Conservation (phyloP, 1,140 invertebrate genomes). For the Drosophila nigrodunni region DNA sequence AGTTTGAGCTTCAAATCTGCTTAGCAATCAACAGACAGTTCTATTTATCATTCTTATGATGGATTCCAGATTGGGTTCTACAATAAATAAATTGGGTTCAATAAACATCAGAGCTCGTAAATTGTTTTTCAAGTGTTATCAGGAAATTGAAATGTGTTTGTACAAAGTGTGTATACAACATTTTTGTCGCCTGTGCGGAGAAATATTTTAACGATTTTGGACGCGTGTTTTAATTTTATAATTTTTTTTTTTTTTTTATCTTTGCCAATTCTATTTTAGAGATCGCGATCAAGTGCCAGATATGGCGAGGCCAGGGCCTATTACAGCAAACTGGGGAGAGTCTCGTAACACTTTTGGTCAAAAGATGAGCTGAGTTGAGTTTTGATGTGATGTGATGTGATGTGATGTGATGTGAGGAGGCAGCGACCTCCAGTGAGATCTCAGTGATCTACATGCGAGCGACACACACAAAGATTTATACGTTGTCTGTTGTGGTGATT, state of each 20-base stretch:
- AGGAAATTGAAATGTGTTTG: conserved; percentile 13
- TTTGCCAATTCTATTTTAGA: conserved; percentile 54
- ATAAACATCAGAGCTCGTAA: conserved; percentile 25
- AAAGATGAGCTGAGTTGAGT: conserved; percentile 32
- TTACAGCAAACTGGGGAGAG: conserved; percentile 28
- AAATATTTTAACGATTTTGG: neutral
- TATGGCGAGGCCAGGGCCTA: conserved; percentile 48
- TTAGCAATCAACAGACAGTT: neutral
- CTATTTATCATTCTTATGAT: conserved; percentile 31
- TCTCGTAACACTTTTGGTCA: conserved; percentile 45
- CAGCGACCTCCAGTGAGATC: conserved; percentile 41
- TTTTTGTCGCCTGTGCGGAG: conserved; percentile 26
- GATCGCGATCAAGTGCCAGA: conserved; percentile 42
- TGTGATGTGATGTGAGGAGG: conserved; percentile 24
- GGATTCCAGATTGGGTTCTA: conserved; percentile 15
- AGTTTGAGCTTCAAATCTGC: neutral
- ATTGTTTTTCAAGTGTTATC: conserved; percentile 24
- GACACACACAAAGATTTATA: neutral
- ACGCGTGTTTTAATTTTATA: neutral
- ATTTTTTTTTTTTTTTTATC: neutral
- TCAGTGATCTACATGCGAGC: conserved; percentile 24
- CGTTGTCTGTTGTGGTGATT: conserved; percentile 29
- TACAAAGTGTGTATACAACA: neutral
- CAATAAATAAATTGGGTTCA: conserved; percentile 30
- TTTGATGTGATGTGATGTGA: conserved; percentile 10